Base-by-base conservation (phyloP, 1,140 invertebrate species). In the Lordiphosa clarofinis region DNA sequence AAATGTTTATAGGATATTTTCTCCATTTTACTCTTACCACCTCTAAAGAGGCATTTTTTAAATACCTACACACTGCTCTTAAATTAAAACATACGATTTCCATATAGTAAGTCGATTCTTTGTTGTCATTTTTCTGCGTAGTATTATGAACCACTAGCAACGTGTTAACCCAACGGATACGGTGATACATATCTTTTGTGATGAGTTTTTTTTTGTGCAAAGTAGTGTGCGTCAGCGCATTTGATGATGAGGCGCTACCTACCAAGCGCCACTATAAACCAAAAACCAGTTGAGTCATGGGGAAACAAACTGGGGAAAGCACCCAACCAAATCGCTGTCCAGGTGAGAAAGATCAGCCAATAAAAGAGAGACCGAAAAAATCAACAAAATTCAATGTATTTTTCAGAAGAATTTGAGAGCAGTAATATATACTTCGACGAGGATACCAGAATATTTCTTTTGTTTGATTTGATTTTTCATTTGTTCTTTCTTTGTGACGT, bases 281-380 rank as follows among this genome's bases (percentile, higher is more conserved):
- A 50, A 54, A 49, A 50, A 11, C 36, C 6, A 6, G 37, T 38
- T 66, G 62, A 66, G 19, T 70, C 67, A 70, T 61, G 47, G 36
- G 52, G 7, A 37, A 48, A 58, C 15, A 49, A 36, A 8, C 9
- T 10, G 24, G 13, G 54, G 53, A 49, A 66, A 28, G 10, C 62
- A 70, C 8, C 67, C 42, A 56, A 54, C 19, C 67, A 48, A 55
- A 46, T 10, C 13, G 15, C 15, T 37, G 36, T 13, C 36, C 31
- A 49, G 28, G 49, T 52, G 19, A 24, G 36, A 52, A 37, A 52
- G 36, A 36, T 37, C 9, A 31, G 33, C 47, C 19, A 19, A 19
- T 9, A 21, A 50, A 50, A 39, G 8, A 2, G 3, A 50, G 12
- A 40, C n/a, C 5, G 4, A 11, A 28, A 15, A 49, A 35, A 19